Base-by-base conservation (phyloP, 92 coral and sea anemone species). In the Diadumene lineata region DNA sequence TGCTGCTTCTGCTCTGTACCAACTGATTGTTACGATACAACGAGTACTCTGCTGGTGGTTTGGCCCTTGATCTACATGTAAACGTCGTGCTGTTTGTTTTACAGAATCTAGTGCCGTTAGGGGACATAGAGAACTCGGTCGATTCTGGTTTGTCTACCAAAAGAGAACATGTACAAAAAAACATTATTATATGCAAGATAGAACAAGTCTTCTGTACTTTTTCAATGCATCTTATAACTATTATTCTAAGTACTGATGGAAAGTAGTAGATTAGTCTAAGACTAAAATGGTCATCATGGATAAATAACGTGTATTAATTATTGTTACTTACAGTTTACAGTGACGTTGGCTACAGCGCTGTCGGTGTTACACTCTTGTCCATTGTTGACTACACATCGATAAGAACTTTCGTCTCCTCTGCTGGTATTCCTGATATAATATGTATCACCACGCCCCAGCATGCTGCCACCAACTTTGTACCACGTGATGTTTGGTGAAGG, bases 61-160 rank as follows among this genome's bases (percentile, higher is more conserved):
- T 74, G 27, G 90, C 82, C 38, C 46, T 68, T 21, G 85, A 46
- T n/a, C 27, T 60, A 69, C 90, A 85, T 69, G 23, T 81, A 17
- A 85, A 26, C 11, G 68, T 30, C 34, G 77, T 18, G 58, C 6
- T 18, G 15, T 66, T 71, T 34, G 61, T 68, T 32, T 7, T 38
- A 27, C 85, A 81, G 46, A 74, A 60, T 11, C 2, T 25, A 1
- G 31, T 25, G 6, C 34, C 2, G 38, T 48, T 50, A n/a, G 61
- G 74, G 16, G 61, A 69, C 0, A 18, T 1, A n/a, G 60, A 46
- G 61, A 69, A 24, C 7, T 9, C 0, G 13, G 60, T 48, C 1
- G 48, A 50, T 15, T 69, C 74, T 21, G 74, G 74, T 24, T 34
- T 34, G 27, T 60, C 65, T 60, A 26, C 22, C 1, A 18, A 60